These are phyloP conservation scores for Choloepus didactylus DNA, from an alignment of 2,797 vertebrate genomes.

Conservation along the genomic window DNA sequence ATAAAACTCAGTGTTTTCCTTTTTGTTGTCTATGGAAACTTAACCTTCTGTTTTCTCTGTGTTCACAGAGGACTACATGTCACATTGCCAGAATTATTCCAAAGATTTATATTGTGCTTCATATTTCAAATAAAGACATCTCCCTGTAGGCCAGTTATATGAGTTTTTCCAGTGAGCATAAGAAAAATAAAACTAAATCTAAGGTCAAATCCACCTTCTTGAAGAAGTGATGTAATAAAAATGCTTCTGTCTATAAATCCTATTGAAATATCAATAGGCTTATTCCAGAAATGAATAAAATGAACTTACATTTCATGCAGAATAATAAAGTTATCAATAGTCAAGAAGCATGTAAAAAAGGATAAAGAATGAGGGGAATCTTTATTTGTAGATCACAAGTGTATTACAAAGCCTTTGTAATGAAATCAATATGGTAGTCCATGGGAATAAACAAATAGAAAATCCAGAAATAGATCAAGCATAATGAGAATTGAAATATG, in stretches of 20 bases:
- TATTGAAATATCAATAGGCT: not conserved
- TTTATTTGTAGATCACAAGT: not conserved
- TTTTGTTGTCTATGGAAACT: constrained; percentile 71
- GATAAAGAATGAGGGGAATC: not conserved
- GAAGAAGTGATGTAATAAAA: constrained; percentile 67
- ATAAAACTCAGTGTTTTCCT: constrained; percentile 68
- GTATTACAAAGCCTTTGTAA: constrained; percentile 23
- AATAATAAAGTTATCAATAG: constrained; percentile 57
- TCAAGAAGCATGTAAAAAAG: not conserved
- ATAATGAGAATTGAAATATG: not conserved
- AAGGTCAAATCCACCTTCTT: constrained; percentile 68
- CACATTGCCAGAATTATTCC: constrained; percentile 65
- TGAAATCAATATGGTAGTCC: not conserved
- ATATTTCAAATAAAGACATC: constrained; percentile 70
- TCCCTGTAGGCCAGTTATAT: constrained; percentile 64
- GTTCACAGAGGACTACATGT: constrained; percentile 71
- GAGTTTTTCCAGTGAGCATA: constrained; percentile 58
- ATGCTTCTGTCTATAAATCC: not conserved
- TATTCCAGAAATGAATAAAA: constrained; percentile 46
- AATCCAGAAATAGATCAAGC: not conserved
- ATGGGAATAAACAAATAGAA: not conserved
- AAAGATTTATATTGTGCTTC: constrained; percentile 74
- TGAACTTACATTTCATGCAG: constrained; percentile 27
- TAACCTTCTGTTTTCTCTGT: constrained; percentile 72
- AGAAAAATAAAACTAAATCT: constrained; percentile 57